These are phyloP conservation scores for Trachelus troglodyta DNA, from an alignment of 2,888 invertebrate species.

Conservation along the genomic window DNA sequence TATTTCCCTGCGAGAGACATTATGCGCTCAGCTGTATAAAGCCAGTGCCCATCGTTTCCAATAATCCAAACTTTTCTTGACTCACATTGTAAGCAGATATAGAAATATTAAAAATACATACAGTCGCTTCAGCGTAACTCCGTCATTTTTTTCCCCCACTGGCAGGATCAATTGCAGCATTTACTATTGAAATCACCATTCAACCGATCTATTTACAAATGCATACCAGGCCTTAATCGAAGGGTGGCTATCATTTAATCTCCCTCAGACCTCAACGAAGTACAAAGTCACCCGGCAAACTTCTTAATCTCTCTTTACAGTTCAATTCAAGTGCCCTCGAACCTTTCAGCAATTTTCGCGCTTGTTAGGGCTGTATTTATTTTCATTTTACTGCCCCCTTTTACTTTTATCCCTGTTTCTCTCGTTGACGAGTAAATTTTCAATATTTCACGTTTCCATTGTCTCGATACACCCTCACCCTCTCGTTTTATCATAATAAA, in stretches of 20 bases:
- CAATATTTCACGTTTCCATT: neutral
- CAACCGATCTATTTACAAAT: neutral
- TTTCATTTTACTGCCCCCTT: constrained; percentile 34
- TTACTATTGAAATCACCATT: too few species aligned
- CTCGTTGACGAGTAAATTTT: neutral
- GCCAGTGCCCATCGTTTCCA: neutral
- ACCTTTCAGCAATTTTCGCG: constrained; percentile 48
- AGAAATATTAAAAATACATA: neutral
- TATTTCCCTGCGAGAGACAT: neutral
- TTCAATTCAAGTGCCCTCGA: constrained; percentile 44
- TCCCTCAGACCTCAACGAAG: constrained; percentile 25
- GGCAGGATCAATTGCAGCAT: too few species aligned
- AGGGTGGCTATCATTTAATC: too few species aligned
- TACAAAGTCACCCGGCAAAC: constrained; percentile 46
- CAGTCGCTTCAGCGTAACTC: neutral
- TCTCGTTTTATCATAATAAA: neutral
- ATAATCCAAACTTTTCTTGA: neutral
- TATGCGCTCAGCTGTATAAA: neutral
- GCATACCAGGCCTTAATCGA: neutral
- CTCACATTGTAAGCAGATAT: neutral
- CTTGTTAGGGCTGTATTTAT: constrained; percentile 58
- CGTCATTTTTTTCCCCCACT: too few species aligned
- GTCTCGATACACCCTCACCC: neutral
- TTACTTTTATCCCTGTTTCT: constrained; percentile 9
- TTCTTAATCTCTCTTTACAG: constrained; percentile 35